These are phyloP conservation scores for Gnatocerus cornutus DNA, from an alignment of 2,888 invertebrate genomes.

Conservation along the genomic window DNA sequence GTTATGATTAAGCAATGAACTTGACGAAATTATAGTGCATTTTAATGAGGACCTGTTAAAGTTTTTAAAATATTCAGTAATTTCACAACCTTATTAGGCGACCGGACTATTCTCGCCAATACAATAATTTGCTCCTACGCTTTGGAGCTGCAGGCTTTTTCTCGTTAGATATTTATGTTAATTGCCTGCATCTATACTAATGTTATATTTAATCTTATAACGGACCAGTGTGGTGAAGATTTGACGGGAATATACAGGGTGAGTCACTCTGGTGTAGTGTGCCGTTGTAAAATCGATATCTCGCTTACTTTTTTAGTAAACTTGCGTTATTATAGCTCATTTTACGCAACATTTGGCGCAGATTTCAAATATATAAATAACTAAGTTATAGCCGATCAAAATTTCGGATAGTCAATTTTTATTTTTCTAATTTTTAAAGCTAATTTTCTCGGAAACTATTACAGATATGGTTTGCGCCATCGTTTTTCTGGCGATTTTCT, in stretches of 20 bases:
- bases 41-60: background rate
- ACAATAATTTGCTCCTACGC: conserved; percentile 38
- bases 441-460: too few relatives aligned
- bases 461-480: too few relatives aligned
- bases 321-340: too few relatives aligned
- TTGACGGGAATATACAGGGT: too few relatives aligned
- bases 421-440: too few relatives aligned
- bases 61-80: conserved; percentile 6
- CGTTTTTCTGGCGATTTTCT: too few relatives aligned
- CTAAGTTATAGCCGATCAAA: too few relatives aligned
- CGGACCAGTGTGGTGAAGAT: background rate
- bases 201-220: conserved; percentile 20
- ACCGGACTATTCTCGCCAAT: conserved; percentile 20
- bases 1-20: conserved; percentile 2
- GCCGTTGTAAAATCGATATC: background rate
- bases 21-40: background rate
- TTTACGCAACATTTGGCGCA: too few relatives aligned
- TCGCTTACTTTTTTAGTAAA: too few relatives aligned
- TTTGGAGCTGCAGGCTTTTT: conserved; percentile 4
- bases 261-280: too few relatives aligned
- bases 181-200: conserved; percentile 17
- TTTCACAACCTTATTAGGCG: conserved; percentile 27
- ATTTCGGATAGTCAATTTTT: too few relatives aligned
- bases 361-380: too few relatives aligned
- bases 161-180: conserved; percentile 26